Evolutionary conservation across 2,888 invertebrate genomes (phyloP), one percentile per base, ranked within the genome.

Genomic region (Andrena dorsata): DNA sequence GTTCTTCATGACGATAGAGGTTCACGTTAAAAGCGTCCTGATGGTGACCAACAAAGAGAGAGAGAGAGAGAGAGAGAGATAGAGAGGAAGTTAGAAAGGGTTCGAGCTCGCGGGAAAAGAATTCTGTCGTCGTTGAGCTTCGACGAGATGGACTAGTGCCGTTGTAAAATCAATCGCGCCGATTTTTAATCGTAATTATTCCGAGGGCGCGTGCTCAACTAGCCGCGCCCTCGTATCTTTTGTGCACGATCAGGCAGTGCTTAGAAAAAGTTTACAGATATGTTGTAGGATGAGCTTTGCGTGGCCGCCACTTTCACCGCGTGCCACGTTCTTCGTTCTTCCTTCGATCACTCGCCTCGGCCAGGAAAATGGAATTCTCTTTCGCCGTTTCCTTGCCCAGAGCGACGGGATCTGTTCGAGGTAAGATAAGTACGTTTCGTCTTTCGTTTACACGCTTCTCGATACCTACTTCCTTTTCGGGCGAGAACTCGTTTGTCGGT

Each of bases 201-300:
- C 35, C 26, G 20, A 10, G 10, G 51, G 26, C 20, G 64, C 30
- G 56, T 56, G 76, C 58, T 60, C n/a, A 28, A 73, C 32, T 30
- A 32, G 49, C 58, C 32, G 53, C 23, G 68, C 26, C 8, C 41
- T 23, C 23, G 49, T n/a, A 23, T 69, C 74, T 68, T 78, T 84
- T 85, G 84, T 85, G 82, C 83, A 87, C 81, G 76, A 87, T 89
- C 87, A 87, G 90, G 90, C 90, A 90, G 90, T 90, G 90, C 86
- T 89, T 82, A 86, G 84, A 87, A 85, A 88, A 85, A 20, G 61
- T 76, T 86, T 83, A 84, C 78, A 84, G 89, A 91, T 90, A 90
- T 91, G 41, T 41, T 41, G 90, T 90, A 84, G 85, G 72, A 82
- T 89, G 89, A 90, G 87, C 81, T 65, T 41, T 82, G 63, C 63